Conservation (phyloP, 2,888 invertebrate species). For the Augiades crinisus region DNA sequence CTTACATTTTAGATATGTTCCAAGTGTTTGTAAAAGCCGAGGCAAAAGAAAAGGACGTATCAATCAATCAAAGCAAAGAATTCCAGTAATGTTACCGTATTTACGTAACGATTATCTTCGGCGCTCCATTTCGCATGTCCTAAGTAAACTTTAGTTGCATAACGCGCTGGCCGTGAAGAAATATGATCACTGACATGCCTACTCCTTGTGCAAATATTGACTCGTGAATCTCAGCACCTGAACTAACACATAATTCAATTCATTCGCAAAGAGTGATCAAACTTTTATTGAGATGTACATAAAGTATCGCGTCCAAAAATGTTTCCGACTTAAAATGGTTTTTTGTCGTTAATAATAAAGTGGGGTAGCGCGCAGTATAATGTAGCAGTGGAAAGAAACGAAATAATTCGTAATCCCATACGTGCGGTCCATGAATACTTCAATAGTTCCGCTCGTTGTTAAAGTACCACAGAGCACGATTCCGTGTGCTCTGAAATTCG, state of each 20-base stretch:
- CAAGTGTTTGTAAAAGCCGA: no score
- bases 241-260: conserved; percentile 54
- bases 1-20: no score
- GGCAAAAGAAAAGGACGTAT: neutral
- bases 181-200: conserved; percentile 58
- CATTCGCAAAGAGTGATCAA: conserved; percentile 33
- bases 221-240: conserved; percentile 62
- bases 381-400: conserved; percentile 20
- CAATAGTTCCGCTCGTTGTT: conserved; percentile 34
- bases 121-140: conserved; percentile 41
- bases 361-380: neutral
- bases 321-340: conserved; percentile 22
- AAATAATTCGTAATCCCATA: conserved; percentile 30
- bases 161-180: conserved; percentile 65
- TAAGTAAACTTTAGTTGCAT: conserved; percentile 67
- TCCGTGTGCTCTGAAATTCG: conserved; percentile 16
- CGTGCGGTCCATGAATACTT: conserved; percentile 40
- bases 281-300: conserved; percentile 22
- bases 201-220: conserved; percentile 60
- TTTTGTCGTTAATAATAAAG: conserved; percentile 19
- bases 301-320: conserved; percentile 8
- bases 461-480: conserved; percentile 20
- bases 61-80: neutral
- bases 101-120: conserved; percentile 16
- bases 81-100: conserved; percentile 4